Evolutionary conservation across 2,113 vertebrate species (phyloP).

Genomic region (Phaethornis superciliosus): DNA sequence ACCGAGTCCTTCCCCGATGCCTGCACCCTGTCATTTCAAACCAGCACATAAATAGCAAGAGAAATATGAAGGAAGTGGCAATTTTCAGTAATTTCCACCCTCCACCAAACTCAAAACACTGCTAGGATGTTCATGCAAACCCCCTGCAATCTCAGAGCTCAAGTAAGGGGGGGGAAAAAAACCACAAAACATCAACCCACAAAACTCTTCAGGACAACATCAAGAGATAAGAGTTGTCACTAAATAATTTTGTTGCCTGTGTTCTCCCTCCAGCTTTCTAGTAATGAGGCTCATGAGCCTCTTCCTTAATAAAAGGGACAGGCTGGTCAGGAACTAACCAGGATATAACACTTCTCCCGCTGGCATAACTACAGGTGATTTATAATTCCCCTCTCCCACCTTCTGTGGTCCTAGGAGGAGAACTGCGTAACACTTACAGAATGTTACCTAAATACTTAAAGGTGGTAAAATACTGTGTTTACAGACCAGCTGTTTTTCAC

Average conservation of each 20-base stretch:
- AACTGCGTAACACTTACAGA: background rate
- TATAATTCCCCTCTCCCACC: background rate
- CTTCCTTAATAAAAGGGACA: background rate
- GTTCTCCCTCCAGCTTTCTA: background rate
- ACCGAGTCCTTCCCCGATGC: accelerated
- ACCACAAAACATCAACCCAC: too few species aligned
- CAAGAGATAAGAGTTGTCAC: background rate
- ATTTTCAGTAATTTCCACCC: background rate
- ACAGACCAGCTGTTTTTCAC: background rate
- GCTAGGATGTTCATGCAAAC: background rate
- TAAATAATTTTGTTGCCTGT: background rate
- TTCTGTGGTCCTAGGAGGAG: background rate
- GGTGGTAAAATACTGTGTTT: background rate
- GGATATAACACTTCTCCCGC: background rate
- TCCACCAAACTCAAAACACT: background rate
- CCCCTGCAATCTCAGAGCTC: background rate
- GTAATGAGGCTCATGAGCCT: background rate
- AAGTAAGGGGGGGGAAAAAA: too few species aligned
- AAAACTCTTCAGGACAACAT: background rate
- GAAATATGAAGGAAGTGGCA: background rate
- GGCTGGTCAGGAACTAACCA: background rate
- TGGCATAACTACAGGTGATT: accelerated
- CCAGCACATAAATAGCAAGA: background rate
- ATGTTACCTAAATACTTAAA: background rate
- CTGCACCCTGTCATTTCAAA: background rate